phyloP scores from a whole-genome alignment of 2,888 invertebrate species.

The Sisyra terminalis region DNA sequence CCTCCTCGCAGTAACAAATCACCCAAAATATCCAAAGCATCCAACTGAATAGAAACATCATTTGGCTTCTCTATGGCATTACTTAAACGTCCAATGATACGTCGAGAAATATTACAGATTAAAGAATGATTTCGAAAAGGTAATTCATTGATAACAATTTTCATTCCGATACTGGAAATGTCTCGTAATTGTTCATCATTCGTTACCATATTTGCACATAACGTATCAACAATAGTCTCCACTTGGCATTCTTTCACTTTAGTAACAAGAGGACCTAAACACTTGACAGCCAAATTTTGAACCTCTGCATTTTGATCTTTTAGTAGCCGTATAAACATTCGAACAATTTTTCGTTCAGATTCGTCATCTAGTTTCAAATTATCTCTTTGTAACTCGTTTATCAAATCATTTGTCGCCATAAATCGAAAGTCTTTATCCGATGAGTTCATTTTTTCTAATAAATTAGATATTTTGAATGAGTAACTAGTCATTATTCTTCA shows the following conservation, averaged over 20 bases:
- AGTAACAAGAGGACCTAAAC: constrained; percentile 21
- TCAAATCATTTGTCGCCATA: constrained; percentile 99
- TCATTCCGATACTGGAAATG: constrained; percentile 95
- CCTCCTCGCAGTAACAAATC: constrained; percentile 91
- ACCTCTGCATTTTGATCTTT: constrained; percentile 99
- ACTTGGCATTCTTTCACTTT: constrained; percentile 78
- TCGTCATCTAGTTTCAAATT: constrained; percentile 98
- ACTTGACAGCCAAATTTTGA: constrained; percentile 98
- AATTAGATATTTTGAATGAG: constrained; percentile 88
- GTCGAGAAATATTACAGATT: constrained; percentile 86
- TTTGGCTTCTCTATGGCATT: constrained; percentile 82
- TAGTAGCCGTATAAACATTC: constrained; percentile 84
- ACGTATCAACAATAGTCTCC: constrained; percentile 90
- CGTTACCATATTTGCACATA: constrained; percentile 94
- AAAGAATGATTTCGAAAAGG: constrained; percentile 73
- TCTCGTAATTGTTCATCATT: constrained; percentile 93
- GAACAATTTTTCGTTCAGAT: constrained; percentile 94
- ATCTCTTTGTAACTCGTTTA: constrained; percentile 96
- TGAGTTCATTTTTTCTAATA: constrained; percentile 96
- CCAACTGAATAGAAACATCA: constrained; percentile 94
- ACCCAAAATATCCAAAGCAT: constrained; percentile 90
- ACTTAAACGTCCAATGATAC: constrained; percentile 77
- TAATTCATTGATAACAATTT: constrained; percentile 93
- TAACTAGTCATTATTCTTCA: constrained; percentile 42
- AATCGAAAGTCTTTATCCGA: constrained; percentile 97